These are phyloP conservation scores for Atopsyche davidsoni DNA, from an alignment of 1,140 invertebrate species.

Conservation along the genomic window DNA sequence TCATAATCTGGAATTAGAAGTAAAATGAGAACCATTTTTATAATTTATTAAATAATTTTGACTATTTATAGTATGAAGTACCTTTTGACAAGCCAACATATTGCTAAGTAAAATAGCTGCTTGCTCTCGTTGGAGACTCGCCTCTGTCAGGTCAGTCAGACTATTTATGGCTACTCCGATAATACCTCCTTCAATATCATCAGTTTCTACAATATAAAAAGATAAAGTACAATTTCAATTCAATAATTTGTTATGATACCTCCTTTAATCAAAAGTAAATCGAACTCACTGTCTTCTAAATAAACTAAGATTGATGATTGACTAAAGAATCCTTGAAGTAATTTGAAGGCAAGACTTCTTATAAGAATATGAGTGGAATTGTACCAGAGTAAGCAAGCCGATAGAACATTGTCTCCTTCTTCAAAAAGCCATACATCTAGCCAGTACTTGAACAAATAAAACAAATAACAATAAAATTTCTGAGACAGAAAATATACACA, in stretches of 20 bases:
- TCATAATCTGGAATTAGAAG: background rate
- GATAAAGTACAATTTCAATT: background rate
- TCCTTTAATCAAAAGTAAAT: slow-evolving; percentile 1
- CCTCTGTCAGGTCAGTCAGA: slow-evolving; percentile 17
- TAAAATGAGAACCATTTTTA: background rate
- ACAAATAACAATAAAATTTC: background rate
- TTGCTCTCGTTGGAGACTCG: slow-evolving; percentile 24
- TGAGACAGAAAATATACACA: background rate
- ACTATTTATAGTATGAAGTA: background rate
- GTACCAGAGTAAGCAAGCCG: slow-evolving; percentile 17
- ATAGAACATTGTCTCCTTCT: slow-evolving; percentile 11
- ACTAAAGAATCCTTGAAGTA: slow-evolving; percentile 16
- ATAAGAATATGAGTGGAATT: slow-evolving; percentile 17
- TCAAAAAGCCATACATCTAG: slow-evolving; percentile 13
- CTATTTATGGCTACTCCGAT: slow-evolving; percentile 14
- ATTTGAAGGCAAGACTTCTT: slow-evolving; percentile 19
- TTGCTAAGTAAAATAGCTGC: slow-evolving; percentile 24
- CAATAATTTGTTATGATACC: background rate
- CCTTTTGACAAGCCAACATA: slow-evolving; percentile 18
- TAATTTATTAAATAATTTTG: background rate
- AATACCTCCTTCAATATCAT: slow-evolving; percentile 4
- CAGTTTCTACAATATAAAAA: slow-evolving; percentile 16
- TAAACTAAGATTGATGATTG: slow-evolving; percentile 6
- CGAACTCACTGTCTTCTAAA: slow-evolving; percentile 19
- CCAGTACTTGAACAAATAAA: slow-evolving; percentile 13